These are phyloP conservation scores for Sarcophilus harrisii DNA, from an alignment of 2,797 vertebrate genomes.

Conservation along the genomic window DNA sequence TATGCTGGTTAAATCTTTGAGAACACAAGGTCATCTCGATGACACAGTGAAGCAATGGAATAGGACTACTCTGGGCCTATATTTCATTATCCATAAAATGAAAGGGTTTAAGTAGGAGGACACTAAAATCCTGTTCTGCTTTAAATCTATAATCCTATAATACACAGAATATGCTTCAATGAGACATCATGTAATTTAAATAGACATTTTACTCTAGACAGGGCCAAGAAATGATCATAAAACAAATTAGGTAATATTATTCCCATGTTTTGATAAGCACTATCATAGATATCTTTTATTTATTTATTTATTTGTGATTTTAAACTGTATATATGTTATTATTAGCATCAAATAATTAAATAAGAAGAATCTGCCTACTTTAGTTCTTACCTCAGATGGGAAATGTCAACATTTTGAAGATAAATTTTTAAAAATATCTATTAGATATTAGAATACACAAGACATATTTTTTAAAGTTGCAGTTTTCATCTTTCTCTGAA, in stretches of 20 bases:
- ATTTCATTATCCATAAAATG: not conserved
- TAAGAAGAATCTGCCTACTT: conserved; percentile 22
- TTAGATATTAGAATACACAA: conserved; percentile 53
- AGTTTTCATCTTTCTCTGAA: conserved; percentile 41
- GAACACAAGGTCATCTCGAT: not conserved
- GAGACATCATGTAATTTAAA: not conserved
- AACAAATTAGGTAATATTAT: not conserved
- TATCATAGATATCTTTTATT: not conserved
- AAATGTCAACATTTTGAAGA: conserved; percentile 25
- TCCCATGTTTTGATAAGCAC: not conserved
- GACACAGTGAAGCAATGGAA: not conserved
- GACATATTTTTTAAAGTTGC: conserved; percentile 32
- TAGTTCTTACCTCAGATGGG: conserved; percentile 17
- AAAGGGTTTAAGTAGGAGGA: not conserved
- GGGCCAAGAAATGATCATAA: not conserved
- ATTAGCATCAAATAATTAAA: conserved; percentile 10
- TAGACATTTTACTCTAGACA: not conserved
- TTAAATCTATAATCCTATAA: not conserved
- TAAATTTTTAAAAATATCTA: conserved; percentile 52
- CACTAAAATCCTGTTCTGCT: not conserved
- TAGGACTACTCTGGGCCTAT: not conserved
- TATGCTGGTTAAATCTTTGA: not conserved
- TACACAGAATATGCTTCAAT: not conserved
- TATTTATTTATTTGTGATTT: not conserved
- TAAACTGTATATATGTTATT: not conserved